Conservation (phyloP, 2,888 invertebrate genomes). For the Blastobasis lacticolella region DNA sequence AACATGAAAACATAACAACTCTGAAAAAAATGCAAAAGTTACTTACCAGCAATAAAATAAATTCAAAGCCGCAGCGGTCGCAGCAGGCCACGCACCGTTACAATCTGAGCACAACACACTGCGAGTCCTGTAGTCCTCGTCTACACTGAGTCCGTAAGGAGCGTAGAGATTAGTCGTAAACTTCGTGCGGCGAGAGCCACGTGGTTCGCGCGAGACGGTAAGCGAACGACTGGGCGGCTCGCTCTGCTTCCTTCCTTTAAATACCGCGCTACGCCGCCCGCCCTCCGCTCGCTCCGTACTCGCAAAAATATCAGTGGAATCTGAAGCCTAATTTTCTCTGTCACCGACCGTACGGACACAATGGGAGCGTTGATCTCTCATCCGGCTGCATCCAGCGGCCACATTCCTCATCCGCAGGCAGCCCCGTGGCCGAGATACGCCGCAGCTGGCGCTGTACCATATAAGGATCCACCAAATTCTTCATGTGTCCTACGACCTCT, state of each 20-base stretch:
- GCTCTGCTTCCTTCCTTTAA: slow-evolving; percentile 49
- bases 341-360: slow-evolving; percentile 62
- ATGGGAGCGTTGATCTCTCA: slow-evolving; percentile 68
- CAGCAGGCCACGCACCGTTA: slow-evolving; percentile 16
- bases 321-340: slow-evolving; percentile 65
- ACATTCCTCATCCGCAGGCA: slow-evolving; percentile 40
- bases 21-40: no score
- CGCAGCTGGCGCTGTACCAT: slow-evolving; percentile 15
- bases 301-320: slow-evolving; percentile 70
- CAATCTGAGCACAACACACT: slow-evolving; percentile 39
- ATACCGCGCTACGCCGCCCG: slow-evolving; percentile 54
- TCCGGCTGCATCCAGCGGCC: slow-evolving; percentile 50
- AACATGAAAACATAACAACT: no score
- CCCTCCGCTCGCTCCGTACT: slow-evolving; percentile 48
- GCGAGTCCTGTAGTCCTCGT: slow-evolving; percentile 15
- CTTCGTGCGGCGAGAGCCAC: slow-evolving; percentile 12
- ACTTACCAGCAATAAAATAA: no score
- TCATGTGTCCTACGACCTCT: no score
- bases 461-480: slow-evolving; percentile 17
- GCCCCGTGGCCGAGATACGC: slow-evolving; percentile 31
- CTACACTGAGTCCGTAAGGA: slow-evolving; percentile 29
- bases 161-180: slow-evolving; percentile 12
- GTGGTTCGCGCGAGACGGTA: slow-evolving; percentile 32
- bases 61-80: background rate
- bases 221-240: slow-evolving; percentile 60